These are phyloP conservation scores for Amitus sp. DNA, from an alignment of 2,888 invertebrate genomes.

Conservation along the genomic window DNA sequence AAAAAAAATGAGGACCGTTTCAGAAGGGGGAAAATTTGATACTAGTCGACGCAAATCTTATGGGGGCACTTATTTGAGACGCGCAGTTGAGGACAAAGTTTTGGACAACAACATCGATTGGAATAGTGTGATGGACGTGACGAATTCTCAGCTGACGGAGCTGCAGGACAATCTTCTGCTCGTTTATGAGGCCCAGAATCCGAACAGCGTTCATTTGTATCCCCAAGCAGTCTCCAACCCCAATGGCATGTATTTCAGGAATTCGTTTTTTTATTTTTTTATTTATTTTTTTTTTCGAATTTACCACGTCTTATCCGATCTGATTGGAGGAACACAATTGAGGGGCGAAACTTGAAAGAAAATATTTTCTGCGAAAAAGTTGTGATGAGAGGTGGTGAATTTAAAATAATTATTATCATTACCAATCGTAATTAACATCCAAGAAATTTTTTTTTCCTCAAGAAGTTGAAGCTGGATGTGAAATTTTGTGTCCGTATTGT, in stretches of 20 bases:
- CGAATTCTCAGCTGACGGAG: slow-evolving; percentile 67
- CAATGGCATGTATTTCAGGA: slow-evolving; percentile 47
- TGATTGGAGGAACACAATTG: too few species aligned
- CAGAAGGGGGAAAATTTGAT: slow-evolving; percentile 58
- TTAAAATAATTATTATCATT: too few species aligned
- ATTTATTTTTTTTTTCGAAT: too few species aligned
- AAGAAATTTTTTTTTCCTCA: too few species aligned
- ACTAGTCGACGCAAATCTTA: slow-evolving; percentile 55
- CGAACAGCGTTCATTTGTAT: slow-evolving; percentile 68
- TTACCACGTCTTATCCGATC: too few species aligned
- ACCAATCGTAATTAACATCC: too few species aligned
- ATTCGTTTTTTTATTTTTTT: too few species aligned
- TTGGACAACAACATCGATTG: slow-evolving; percentile 69
- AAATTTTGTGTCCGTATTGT: too few species aligned
- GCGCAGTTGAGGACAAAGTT: slow-evolving; percentile 55
- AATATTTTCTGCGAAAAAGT: too few species aligned
- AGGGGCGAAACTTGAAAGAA: too few species aligned
- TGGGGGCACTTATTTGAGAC: slow-evolving; percentile 54
- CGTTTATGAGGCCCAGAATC: slow-evolving; percentile 73
- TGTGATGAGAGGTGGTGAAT: too few species aligned
- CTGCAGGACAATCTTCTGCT: slow-evolving; percentile 73
- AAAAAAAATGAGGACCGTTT: slow-evolving; percentile 5
- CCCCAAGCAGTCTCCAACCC: slow-evolving; percentile 65
- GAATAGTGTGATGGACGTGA: slow-evolving; percentile 72
- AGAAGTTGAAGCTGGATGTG: too few species aligned